A percentile compares a stretch with the other conserved stretches of the same genome.
Conservation (phyloP, 2,888 invertebrate genomes). For the Drosophila merina region DNA sequence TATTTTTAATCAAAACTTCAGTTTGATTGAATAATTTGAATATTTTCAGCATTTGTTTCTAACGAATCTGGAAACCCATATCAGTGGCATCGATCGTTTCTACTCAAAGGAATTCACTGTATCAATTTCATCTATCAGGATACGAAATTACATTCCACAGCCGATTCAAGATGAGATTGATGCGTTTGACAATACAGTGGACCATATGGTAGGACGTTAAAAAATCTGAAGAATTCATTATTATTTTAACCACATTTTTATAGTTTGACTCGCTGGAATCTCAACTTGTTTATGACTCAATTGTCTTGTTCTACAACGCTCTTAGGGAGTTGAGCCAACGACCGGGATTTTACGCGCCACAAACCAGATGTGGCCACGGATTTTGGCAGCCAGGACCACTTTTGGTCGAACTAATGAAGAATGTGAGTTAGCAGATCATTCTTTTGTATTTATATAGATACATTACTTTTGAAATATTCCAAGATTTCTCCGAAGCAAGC, state of each 20-base stretch:
- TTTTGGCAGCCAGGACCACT: constrained; percentile 86
- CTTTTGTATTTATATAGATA: not conserved
- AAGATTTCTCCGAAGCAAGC: constrained; percentile 87
- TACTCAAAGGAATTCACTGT: constrained; percentile 70
- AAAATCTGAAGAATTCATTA: not conserved
- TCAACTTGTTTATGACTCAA: constrained; percentile 94
- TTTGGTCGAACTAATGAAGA: constrained; percentile 87
- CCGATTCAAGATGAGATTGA: constrained; percentile 73
- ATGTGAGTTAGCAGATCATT: constrained; percentile 82
- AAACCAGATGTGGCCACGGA: constrained; percentile 65
- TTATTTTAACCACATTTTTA: not conserved
- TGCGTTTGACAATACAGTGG: constrained; percentile 60
- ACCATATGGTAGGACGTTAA: constrained; percentile 45
- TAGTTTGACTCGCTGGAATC: constrained; percentile 59
- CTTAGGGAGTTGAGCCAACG: constrained; percentile 84
- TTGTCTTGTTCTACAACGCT: constrained; percentile 95
- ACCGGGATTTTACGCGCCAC: constrained; percentile 62
- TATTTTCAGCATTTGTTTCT: constrained; percentile 82
- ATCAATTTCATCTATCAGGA: constrained; percentile 60
- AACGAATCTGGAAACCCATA: constrained; percentile 84
- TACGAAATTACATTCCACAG: constrained; percentile 72
- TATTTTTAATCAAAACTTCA: not conserved
- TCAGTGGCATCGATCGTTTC: constrained; percentile 67
- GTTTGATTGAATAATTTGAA: not conserved
- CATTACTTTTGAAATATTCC: not conserved